Evolutionary conservation across 2,113 vertebrate species (phyloP).

Genomic region (Tapirus terrestris): DNA sequence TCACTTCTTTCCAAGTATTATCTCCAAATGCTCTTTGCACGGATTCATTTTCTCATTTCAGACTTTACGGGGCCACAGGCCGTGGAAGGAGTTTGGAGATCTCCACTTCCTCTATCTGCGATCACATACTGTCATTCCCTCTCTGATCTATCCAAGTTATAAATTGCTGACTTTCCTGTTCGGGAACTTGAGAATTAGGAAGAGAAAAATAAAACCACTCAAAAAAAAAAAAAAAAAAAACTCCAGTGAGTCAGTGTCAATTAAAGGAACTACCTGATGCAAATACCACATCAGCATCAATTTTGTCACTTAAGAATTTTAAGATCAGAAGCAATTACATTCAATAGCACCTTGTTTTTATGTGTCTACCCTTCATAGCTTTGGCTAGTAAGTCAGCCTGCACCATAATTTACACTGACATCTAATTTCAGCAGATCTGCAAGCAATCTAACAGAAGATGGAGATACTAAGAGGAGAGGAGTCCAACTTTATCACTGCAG

Average conservation of each 20-base stretch:
- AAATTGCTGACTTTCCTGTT: conserved; percentile 54
- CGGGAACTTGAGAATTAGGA: conserved; percentile 77
- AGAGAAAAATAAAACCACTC: conserved; percentile 69
- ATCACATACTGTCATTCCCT: background rate
- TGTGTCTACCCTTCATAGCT: conserved; percentile 87
- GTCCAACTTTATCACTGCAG: conserved; percentile 86
- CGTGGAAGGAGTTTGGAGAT: background rate
- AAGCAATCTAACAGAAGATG: conserved; percentile 89
- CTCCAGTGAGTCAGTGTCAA: conserved; percentile 83
- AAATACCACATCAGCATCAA: conserved; percentile 93
- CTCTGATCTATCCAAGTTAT: conserved; percentile 35
- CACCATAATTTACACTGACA: conserved; percentile 96
- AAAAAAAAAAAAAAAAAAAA: conserved; percentile 36
- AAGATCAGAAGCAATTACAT: conserved; percentile 93
- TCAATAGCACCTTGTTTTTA: conserved; percentile 90
- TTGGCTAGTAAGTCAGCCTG: conserved; percentile 86
- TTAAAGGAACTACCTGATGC: conserved; percentile 88
- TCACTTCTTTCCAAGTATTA: conserved; percentile 53
- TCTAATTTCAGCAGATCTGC: conserved; percentile 94
- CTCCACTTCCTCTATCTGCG: background rate
- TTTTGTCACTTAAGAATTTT: conserved; percentile 90
- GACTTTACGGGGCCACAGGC: background rate
- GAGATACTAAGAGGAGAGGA: conserved; percentile 86
- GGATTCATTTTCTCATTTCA: conserved; percentile 62
- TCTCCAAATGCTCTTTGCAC: conserved; percentile 48